Base-by-base conservation (phyloP, 1,140 invertebrate genomes). In the Coboldia fuscipes region DNA sequence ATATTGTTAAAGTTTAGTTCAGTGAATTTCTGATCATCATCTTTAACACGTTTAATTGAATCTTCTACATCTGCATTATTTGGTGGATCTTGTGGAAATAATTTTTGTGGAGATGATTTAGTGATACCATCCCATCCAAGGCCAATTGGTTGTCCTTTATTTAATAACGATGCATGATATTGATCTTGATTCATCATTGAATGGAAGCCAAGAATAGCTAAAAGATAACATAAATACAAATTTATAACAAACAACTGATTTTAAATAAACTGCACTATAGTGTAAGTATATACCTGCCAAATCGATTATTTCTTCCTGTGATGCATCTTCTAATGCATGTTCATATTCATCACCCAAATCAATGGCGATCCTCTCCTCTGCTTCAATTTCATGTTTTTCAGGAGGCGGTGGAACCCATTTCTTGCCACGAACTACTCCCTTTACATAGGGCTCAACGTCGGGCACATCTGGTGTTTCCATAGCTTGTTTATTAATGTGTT, bases 111-210 rank as follows among this genome's bases (percentile, higher is more conserved):
- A 44, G 88, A 79, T 37, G 86, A 81, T 65, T 92, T 94, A 8
- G 90, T 96, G 42, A 92, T 77, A 43, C 86, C 89, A 51, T 85
- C 81, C 82, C 81, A 88, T 37, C 81, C 81, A 37, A 86, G 59
- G 30, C 79, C 79, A 39, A 84, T 66, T 0, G 79, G 79, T 54
- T 88, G 81, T 14, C 80, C 81, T 59, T 88, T 89, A 61, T 90
- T 90, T 36, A 86, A 55, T 32, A 92, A 57, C 26, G 92, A 94
- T 33, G 92, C 90, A 60, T 97, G 89, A 60, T 96, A 99, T 59
- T 99, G 94, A 55, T 96, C 90, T 67, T 98, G 94, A 61, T 97
- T 98, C 75, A 99, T 84, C 84, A 98, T 96, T 33, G 92, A 97
- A 61, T 97, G 93, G 65, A 99, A 94, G 46, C 94, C 94, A 40